Percentiles rank a stretch among this genome's conserved stretches.
These are phyloP conservation scores for Steinernema feltiae DNA, from an alignment of 1,140 invertebrate genomes.

Conservation along the genomic window DNA sequence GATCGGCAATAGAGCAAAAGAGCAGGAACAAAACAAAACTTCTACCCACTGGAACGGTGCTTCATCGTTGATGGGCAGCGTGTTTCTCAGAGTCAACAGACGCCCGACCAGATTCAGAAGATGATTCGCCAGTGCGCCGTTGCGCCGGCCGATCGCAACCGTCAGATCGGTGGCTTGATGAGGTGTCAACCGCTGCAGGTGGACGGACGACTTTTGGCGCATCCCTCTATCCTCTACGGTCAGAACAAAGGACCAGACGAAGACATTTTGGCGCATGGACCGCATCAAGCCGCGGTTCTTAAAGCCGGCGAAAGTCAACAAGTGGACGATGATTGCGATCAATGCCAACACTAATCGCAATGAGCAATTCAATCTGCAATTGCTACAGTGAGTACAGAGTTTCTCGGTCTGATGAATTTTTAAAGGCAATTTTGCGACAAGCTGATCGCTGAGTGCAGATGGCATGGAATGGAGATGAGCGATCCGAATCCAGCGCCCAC, in stretches of 20 bases:
- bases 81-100: constrained; percentile 15
- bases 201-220: neutral
- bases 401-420: no score
- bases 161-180: neutral
- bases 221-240: constrained; percentile 1
- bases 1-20: no score
- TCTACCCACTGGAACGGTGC: constrained; percentile 23
- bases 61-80: constrained; percentile 21
- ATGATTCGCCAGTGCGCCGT: constrained; percentile 21
- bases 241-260: neutral
- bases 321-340: neutral
- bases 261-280: neutral
- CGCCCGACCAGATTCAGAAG: constrained; percentile 22
- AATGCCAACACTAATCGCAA: no score
- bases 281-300: neutral
- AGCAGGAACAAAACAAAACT: no score
- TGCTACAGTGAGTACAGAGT: no score
- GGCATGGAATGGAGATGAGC: neutral
- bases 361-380: no score
- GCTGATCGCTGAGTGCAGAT: neutral
- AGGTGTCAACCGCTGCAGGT: neutral
- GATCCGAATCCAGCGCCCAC: neutral
- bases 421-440: constrained; percentile 14
- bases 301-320: neutral
- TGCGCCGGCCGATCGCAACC: neutral